Percentiles rank a stretch among this genome's conserved stretches.
Evolutionary conservation across 2,888 invertebrate species (phyloP).

Genomic region (Zaprionus lineosus): DNA sequence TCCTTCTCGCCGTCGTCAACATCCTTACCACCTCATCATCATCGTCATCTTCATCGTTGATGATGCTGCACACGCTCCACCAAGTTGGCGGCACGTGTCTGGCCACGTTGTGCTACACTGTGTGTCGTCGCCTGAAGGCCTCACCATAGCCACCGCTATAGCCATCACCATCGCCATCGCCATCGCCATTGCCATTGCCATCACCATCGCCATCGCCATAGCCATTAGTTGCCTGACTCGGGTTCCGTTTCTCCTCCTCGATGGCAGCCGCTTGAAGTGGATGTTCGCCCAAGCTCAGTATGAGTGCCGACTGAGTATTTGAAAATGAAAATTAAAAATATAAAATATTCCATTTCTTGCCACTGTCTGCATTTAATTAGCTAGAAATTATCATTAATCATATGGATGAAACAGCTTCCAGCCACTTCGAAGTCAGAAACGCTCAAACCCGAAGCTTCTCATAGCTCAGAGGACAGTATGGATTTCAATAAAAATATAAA

Average conservation of each 20-base stretch:
- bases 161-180: constrained; percentile 13
- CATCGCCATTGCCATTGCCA: constrained; percentile 14
- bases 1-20: too few species aligned
- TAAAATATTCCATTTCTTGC: constrained; percentile 17
- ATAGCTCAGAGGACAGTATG: too few species aligned
- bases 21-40: constrained; percentile 4
- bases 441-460: too few species aligned
- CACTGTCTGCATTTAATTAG: constrained; percentile 63
- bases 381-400: constrained; percentile 68
- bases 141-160: constrained; percentile 9
- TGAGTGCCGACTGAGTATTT: constrained; percentile 26
- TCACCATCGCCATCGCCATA: constrained; percentile 34
- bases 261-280: constrained; percentile 49
- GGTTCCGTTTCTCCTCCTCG: constrained; percentile 29
- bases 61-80: constrained; percentile 76
- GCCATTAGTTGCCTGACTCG: constrained; percentile 64
- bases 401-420: constrained; percentile 26
- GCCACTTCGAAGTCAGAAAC: background rate
- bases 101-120: constrained; percentile 63
- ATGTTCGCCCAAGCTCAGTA: constrained; percentile 8
- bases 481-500: too few species aligned
- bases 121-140: constrained; percentile 47
- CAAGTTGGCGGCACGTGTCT: constrained; percentile 74
- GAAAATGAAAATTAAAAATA: constrained; percentile 29
- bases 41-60: constrained; percentile 50